Conservation (phyloP, 1,140 invertebrate species). For the Antheraea pernyi region DNA sequence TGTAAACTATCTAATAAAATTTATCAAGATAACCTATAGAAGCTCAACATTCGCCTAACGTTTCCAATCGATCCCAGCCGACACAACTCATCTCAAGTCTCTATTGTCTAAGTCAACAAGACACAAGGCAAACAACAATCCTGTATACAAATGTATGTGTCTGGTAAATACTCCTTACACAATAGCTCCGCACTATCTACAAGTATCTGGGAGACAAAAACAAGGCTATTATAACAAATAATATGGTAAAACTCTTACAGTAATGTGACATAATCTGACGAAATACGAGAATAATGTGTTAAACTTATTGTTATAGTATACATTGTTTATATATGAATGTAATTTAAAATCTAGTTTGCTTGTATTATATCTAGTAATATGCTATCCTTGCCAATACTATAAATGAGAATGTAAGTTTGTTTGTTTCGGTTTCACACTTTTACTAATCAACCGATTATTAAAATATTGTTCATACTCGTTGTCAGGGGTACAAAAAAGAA, state of each 20-base stretch:
- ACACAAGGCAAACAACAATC: slow-evolving; percentile 12
- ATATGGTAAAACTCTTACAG: slow-evolving; percentile 25
- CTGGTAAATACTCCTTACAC: slow-evolving; percentile 23
- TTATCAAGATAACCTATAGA: not conserved
- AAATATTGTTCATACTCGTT: too few relatives aligned
- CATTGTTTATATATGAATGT: too few relatives aligned
- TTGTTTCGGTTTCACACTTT: too few relatives aligned
- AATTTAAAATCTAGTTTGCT: too few relatives aligned
- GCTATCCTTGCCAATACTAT: too few relatives aligned
- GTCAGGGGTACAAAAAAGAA: too few relatives aligned
- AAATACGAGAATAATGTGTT: slow-evolving; percentile 48
- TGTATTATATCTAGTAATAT: too few relatives aligned
- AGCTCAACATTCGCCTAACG: not conserved
- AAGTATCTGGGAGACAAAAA: slow-evolving; percentile 42
- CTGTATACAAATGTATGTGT: slow-evolving; percentile 24
- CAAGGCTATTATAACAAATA: slow-evolving; percentile 47
- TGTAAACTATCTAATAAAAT: not conserved
- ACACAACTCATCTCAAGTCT: not conserved
- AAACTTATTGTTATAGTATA: slow-evolving; percentile 39
- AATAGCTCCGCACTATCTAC: slow-evolving; percentile 35
- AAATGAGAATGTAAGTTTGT: too few relatives aligned
- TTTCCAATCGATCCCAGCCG: not conserved
- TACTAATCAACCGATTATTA: too few relatives aligned
- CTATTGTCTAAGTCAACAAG: slow-evolving; percentile 17
- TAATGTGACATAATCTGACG: slow-evolving; percentile 38